phyloP scores from a whole-genome alignment of 2,888 invertebrate genomes.

The Drosophila acutilabella region DNA sequence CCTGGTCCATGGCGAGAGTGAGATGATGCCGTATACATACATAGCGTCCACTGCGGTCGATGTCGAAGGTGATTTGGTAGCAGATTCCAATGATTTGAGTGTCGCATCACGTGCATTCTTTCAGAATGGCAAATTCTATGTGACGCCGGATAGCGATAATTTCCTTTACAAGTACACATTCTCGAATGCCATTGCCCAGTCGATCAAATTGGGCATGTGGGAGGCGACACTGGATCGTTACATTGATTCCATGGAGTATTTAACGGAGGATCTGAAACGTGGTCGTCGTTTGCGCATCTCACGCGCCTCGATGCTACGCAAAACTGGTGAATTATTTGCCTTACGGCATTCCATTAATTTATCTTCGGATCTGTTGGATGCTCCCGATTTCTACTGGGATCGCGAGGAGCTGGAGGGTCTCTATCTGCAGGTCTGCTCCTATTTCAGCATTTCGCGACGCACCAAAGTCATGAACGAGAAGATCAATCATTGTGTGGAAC shows the following conservation, averaged over 20 bases:
- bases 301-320: slow-evolving; percentile 88
- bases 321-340: slow-evolving; percentile 95
- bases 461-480: slow-evolving; percentile 98
- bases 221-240: slow-evolving; percentile 94
- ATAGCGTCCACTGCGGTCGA: slow-evolving; percentile 73
- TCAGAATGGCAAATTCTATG: slow-evolving; percentile 83
- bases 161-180: slow-evolving; percentile 96
- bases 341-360: slow-evolving; percentile 95
- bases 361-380: slow-evolving; percentile 96
- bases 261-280: slow-evolving; percentile 91
- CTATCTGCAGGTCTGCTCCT: slow-evolving; percentile 92
- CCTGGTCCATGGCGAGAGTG: slow-evolving; percentile 91
- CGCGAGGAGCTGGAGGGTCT: slow-evolving; percentile 94
- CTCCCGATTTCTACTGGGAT: slow-evolving; percentile 99
- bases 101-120: slow-evolving; percentile 84
- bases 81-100: slow-evolving; percentile 62
- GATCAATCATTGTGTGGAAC: slow-evolving; percentile 96
- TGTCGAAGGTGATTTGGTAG: slow-evolving; percentile 84
- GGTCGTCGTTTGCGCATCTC: slow-evolving; percentile 89
- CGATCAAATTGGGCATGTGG: slow-evolving; percentile 97
- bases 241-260: slow-evolving; percentile 92
- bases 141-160: slow-evolving; percentile 86
- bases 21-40: slow-evolving; percentile 93
- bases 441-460: slow-evolving; percentile 93
- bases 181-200: slow-evolving; percentile 96